Conservation (phyloP, 2,797 vertebrate species). For the Lacerta viridis region DNA sequence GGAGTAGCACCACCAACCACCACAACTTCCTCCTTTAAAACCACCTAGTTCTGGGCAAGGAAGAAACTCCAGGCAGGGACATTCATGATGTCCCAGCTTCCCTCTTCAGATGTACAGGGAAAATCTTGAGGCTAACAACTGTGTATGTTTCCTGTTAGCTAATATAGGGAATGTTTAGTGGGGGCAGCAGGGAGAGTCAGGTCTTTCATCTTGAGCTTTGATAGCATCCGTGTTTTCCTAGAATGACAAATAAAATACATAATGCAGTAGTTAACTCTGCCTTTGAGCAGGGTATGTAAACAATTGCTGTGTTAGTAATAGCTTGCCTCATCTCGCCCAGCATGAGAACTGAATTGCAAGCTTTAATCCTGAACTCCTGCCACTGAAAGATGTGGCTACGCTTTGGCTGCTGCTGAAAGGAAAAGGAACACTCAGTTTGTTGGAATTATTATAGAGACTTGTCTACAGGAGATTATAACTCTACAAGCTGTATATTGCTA, state of each 20-base stretch:
- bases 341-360: neutral
- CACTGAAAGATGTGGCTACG: neutral
- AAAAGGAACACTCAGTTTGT: neutral
- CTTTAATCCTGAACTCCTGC: neutral
- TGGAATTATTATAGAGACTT: neutral
- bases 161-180: neutral
- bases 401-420: neutral
- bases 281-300: neutral
- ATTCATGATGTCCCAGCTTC: neutral
- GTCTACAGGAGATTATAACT: neutral
- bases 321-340: neutral
- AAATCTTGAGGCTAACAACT: neutral
- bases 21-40: neutral
- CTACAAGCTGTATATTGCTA: neutral
- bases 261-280: neutral
- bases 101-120: neutral
- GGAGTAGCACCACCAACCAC: neutral
- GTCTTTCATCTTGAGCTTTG: neutral
- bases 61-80: neutral
- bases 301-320: neutral
- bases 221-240: neutral
- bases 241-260: constrained; percentile 3
- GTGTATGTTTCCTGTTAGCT: neutral
- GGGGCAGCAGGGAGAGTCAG: neutral
- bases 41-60: neutral